These are phyloP conservation scores for honey bee (Apis mellifera) DNA, from an alignment of 1,140 invertebrate genomes.

Conservation along the genomic window DNA sequence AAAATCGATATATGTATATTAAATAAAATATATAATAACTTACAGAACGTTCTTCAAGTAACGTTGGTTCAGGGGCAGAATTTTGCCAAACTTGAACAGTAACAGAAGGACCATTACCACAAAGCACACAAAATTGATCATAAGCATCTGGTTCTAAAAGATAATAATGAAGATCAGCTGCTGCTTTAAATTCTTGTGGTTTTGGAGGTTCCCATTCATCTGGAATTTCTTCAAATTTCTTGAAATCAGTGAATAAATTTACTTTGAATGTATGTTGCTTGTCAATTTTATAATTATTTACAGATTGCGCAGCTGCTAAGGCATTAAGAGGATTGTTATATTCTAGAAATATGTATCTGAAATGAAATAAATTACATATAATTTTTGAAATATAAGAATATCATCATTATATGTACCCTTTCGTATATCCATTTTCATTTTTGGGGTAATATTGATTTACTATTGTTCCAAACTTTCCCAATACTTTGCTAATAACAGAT, in stretches of 20 bases:
- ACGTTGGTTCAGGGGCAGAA: conserved; percentile 91
- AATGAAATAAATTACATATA: conserved; percentile 58
- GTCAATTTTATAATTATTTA: conserved; percentile 97
- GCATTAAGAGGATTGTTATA: conserved; percentile 92
- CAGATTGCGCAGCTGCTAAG: conserved; percentile 91
- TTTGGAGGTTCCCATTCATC: conserved; percentile 96
- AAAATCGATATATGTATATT: neutral
- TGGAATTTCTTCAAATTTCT: conserved; percentile 96
- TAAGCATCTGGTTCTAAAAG: conserved; percentile 95
- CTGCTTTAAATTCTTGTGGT: conserved; percentile 92
- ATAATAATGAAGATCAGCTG: conserved; percentile 95
- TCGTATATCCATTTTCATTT: conserved; percentile 89
- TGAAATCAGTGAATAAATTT: conserved; percentile 98
- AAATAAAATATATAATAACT: conserved; percentile 61
- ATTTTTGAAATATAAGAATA: neutral
- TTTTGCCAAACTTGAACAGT: conserved; percentile 95
- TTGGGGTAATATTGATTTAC: conserved; percentile 95
- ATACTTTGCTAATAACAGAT: conserved; percentile 95
- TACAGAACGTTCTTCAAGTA: conserved; percentile 92
- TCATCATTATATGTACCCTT: conserved; percentile 85
- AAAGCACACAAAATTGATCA: conserved; percentile 97
- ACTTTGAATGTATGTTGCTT: conserved; percentile 97
- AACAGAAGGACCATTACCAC: conserved; percentile 87
- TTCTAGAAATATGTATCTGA: conserved; percentile 95
- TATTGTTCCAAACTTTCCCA: conserved; percentile 94